Evolutionary conservation across 2,113 vertebrate genomes (phyloP).

Genomic region (Channa maculata): DNA sequence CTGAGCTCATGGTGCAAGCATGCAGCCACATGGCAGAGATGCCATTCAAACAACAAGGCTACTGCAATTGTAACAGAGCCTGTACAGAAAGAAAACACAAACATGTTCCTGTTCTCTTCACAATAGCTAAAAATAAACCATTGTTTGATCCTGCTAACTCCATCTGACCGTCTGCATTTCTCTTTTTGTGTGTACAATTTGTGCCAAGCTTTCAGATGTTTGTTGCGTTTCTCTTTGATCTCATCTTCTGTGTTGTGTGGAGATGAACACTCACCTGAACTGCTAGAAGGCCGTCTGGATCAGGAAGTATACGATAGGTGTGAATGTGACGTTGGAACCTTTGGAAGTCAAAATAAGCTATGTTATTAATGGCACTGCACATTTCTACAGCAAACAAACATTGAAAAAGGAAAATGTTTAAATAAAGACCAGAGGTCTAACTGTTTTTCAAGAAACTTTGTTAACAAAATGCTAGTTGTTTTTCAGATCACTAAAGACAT

Average conservation of each 20-base stretch:
- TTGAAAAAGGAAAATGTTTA: constrained; percentile 23
- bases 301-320: constrained; percentile 90
- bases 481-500: constrained; percentile 16
- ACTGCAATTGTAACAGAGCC: constrained; percentile 48
- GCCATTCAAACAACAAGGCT: constrained; percentile 73
- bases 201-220: constrained; percentile 6
- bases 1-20: constrained; percentile 77
- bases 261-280: constrained; percentile 85
- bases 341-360: constrained; percentile 38
- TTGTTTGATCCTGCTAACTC: constrained; percentile 33
- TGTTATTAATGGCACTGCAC: not conserved
- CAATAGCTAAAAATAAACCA: constrained; percentile 52
- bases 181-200: constrained; percentile 3
- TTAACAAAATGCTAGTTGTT: constrained; percentile 22
- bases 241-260: not conserved
- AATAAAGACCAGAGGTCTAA: constrained; percentile 32
- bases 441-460: constrained; percentile 12
- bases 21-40: constrained; percentile 70
- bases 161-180: not conserved
- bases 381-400: constrained; percentile 13
- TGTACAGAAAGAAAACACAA: constrained; percentile 57
- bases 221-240: constrained; percentile 2
- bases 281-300: constrained; percentile 86
- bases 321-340: constrained; percentile 90
- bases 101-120: constrained; percentile 63